phyloP scores from a whole-genome alignment of 2,888 invertebrate genomes.

The Caenorhabditis sp. region DNA sequence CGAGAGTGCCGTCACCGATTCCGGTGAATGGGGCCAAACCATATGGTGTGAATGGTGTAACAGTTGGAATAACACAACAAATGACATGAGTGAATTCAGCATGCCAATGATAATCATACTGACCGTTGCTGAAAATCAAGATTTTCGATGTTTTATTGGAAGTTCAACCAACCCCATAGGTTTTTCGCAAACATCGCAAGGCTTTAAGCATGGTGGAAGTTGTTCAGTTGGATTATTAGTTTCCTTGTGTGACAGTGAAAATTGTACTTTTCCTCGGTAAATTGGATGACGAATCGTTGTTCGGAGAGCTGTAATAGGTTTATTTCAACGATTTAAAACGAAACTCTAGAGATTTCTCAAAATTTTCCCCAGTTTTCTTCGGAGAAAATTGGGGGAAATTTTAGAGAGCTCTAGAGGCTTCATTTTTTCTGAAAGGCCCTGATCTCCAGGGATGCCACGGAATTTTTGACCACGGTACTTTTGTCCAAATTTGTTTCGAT shows the following conservation, averaged over 20 bases:
- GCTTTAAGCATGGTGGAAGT: conserved; percentile 59
- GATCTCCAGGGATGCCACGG: too few relatives aligned
- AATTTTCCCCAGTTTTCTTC: too few relatives aligned
- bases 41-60: conserved; percentile 67
- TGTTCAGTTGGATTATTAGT: conserved; percentile 44
- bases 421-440: too few relatives aligned
- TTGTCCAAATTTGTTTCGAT: too few relatives aligned
- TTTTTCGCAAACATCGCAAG: conserved; percentile 60
- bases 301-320: conserved; percentile 56
- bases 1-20: conserved; percentile 67
- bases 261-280: conserved; percentile 56
- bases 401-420: too few relatives aligned
- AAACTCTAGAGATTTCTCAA: too few relatives aligned
- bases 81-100: conserved; percentile 66
- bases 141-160: not conserved
- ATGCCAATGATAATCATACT: conserved; percentile 55
- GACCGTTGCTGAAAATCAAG: conserved; percentile 21
- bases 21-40: conserved; percentile 63
- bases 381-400: too few relatives aligned
- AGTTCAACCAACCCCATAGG: conserved; percentile 11
- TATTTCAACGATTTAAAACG: too few relatives aligned
- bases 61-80: conserved; percentile 67
- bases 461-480: too few relatives aligned
- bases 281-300: conserved; percentile 67
- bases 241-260: conserved; percentile 52